Evolutionary conservation across 1,140 invertebrate species (phyloP).

Genomic region (Daktulosphaira vitifoliae): DNA sequence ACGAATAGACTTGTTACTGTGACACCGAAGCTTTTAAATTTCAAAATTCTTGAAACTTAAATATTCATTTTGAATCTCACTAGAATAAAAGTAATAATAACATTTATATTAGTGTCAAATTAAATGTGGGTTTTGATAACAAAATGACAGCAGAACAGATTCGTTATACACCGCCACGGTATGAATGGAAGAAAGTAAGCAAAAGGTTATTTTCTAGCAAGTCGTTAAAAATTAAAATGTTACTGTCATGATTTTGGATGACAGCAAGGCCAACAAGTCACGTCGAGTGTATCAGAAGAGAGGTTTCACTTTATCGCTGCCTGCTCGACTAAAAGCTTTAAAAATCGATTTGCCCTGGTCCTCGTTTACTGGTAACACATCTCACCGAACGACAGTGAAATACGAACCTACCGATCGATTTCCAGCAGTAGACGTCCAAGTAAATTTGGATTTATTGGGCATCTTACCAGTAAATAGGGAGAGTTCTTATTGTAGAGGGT

Average conservation of each 20-base stretch:
- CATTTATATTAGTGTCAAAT: slow-evolving; percentile 5
- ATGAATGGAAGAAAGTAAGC: neutral
- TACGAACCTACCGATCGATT: slow-evolving; percentile 4
- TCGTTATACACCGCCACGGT: neutral
- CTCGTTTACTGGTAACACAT: neutral
- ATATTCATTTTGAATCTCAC: too few species aligned
- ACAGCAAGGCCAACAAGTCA: slow-evolving; percentile 30
- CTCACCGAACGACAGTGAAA: neutral
- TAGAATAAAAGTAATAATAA: too few species aligned
- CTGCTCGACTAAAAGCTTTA: slow-evolving; percentile 25
- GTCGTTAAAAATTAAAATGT: slow-evolving; percentile 33
- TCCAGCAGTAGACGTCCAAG: neutral
- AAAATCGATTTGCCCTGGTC: slow-evolving; percentile 5
- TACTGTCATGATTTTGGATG: slow-evolving; percentile 33
- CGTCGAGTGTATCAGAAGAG: neutral
- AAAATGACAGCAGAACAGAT: slow-evolving; percentile 5
- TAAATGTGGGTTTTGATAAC: slow-evolving; percentile 14
- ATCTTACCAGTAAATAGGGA: neutral
- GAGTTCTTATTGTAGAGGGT: neutral
- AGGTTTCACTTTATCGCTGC: slow-evolving; percentile 4
- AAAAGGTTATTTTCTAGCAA: slow-evolving; percentile 11
- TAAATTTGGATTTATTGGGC: slow-evolving; percentile 31
- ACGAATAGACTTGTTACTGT: too few species aligned
- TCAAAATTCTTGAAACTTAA: too few species aligned
- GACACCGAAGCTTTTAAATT: too few species aligned